Evolutionary conservation across 2,113 vertebrate genomes (phyloP), one percentile per base, ranked within the genome.

Genomic region (Acrocephalus arundinaceus): DNA sequence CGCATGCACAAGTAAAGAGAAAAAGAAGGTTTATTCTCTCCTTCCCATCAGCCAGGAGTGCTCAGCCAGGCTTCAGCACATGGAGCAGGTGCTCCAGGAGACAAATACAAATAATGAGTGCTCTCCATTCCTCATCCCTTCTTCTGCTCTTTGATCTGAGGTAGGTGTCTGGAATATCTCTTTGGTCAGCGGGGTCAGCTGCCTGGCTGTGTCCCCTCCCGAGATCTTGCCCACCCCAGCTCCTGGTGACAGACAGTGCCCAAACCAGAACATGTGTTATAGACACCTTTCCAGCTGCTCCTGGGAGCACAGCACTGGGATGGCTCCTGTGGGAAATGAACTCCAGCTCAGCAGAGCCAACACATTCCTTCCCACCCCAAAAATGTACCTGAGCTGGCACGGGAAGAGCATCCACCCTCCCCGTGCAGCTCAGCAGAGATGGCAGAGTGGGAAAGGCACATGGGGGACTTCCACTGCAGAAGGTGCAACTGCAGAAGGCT

Each of bases 41-140:
- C 15, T 61, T 77, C 8, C 46, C 22, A 33, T 15, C 33, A 45
- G 37, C 1, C 0, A 77, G 31, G 54, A 27, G 45, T 27, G 37
- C 63, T 68, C 37, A 45, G 37, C 3, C 0, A 1, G 19, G 11
- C 24, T 35, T 30, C 61, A 74, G 49, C 12, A 6, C 43, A 30
- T 1, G n/a, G 43, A 49, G 51, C 0, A 1, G 39, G 27, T 46
- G 39, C 59, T 33, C n/a, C 0, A 0, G 20, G 24, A 48, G 19
- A 41, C 16, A 43, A 49, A 66, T 8, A 13, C 15, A 49, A 76
- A 35, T 17, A 43, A 59, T 0, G 3, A 35, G 25, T 58, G 24
- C 2, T 9, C 15, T 4, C 9, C 0, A 0, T 17, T 58, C 20
- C 61, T 58, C 2, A 1, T 48, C 51, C 17, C 35, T 51, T 67